These are phyloP conservation scores for Mythimna pallens DNA, from an alignment of 2,888 invertebrate genomes.

Conservation along the genomic window DNA sequence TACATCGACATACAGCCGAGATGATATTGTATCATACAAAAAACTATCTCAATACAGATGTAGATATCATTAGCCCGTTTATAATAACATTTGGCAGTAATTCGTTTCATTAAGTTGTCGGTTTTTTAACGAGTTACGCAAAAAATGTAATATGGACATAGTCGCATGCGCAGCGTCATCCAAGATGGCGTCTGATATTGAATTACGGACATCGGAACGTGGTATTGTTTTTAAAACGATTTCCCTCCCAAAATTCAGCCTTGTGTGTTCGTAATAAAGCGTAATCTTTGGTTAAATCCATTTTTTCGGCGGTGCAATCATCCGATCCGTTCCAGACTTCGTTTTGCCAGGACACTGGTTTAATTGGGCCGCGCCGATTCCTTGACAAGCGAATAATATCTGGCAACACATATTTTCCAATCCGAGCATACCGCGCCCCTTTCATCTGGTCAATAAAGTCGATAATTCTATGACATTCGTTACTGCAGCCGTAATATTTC, in stretches of 20 bases:
- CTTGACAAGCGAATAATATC: constrained; percentile 75
- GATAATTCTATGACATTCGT: constrained; percentile 36
- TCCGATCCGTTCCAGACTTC: constrained; percentile 75
- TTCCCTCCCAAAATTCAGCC: constrained; percentile 53
- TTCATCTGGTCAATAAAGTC: constrained; percentile 50
- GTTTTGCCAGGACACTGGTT: constrained; percentile 71
- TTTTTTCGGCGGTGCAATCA: constrained; percentile 69
- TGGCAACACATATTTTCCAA: constrained; percentile 57
- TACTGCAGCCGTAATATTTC: constrained; percentile 49
- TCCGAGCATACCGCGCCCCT: constrained; percentile 33
- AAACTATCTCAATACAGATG: constrained; percentile 67
- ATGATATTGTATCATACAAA: constrained; percentile 70
- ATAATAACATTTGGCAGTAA: constrained; percentile 69
- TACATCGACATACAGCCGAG: constrained; percentile 68
- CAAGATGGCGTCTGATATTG: constrained; percentile 77
- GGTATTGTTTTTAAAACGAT: constrained; percentile 57
- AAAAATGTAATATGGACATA: constrained; percentile 64
- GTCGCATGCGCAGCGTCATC: constrained; percentile 65
- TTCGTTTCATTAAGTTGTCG: constrained; percentile 69
- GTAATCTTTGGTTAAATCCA: constrained; percentile 56
- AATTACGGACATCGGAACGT: constrained; percentile 68
- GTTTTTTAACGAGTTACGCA: constrained; percentile 65
- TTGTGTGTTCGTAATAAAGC: constrained; percentile 65
- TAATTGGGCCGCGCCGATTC: constrained; percentile 76
- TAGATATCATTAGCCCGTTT: constrained; percentile 69